Conservation (phyloP, 2,113 vertebrate genomes). For the Osmerus eperlanus region DNA sequence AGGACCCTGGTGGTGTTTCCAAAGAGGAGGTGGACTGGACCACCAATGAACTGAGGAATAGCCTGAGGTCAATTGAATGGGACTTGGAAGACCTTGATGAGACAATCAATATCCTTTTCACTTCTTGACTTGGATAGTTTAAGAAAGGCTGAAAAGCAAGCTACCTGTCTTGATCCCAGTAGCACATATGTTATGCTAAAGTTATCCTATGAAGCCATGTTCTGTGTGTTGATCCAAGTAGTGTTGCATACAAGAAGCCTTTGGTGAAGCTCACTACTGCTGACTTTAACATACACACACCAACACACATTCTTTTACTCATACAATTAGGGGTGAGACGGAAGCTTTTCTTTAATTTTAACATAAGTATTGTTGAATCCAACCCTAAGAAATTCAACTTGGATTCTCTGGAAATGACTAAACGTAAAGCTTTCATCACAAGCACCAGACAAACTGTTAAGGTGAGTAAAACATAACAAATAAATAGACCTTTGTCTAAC, state of each 20-base stretch:
- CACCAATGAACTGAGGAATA: conserved; percentile 96
- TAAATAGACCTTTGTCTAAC: too few species aligned
- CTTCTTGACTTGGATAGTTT: neutral
- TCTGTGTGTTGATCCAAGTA: too few species aligned
- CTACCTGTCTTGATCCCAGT: neutral
- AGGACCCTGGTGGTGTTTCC: conserved; percentile 81
- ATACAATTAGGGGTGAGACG: too few species aligned
- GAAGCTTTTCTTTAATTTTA: conserved; percentile 49
- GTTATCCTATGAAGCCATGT: too few species aligned
- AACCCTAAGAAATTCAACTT: conserved; percentile 98
- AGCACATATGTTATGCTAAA: neutral
- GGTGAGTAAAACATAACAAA: conserved; percentile 68
- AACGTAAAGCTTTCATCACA: conserved; percentile 94
- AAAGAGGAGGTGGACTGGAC: conserved; percentile 97
- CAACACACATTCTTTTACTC: neutral
- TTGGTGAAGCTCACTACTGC: too few species aligned
- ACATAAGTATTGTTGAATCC: conserved; percentile 90
- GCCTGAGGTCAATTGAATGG: conserved; percentile 96
- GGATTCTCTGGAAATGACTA: conserved; percentile 81
- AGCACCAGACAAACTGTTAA: conserved; percentile 86
- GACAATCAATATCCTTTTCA: conserved; percentile 94
- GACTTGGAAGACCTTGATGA: conserved; percentile 97
- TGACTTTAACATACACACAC: too few species aligned
- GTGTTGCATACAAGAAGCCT: too few species aligned
- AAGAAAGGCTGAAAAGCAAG: neutral